Evolutionary conservation across 2,888 invertebrate species (phyloP), one percentile per base, ranked within the genome.

Genomic region (Theristus sp.): DNA sequence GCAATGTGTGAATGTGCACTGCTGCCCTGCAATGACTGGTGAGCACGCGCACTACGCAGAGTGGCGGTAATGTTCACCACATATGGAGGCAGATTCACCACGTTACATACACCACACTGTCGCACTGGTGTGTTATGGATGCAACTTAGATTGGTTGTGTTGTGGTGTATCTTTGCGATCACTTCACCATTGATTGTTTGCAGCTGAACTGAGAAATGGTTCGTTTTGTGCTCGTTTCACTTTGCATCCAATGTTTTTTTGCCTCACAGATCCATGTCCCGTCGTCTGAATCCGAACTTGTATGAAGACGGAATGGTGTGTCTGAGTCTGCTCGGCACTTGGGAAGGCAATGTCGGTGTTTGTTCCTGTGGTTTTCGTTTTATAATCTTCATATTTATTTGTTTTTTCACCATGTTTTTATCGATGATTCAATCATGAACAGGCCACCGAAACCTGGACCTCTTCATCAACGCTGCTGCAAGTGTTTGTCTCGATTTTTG

Each of bases 221-320:
- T n/a, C 49, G 13, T 49, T 49, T 49, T 10, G 6, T 24, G 13
- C 24, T 49, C 3, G n/a, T 49, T n/a, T n/a, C 6, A n/a, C n/a
- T n/a, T n/a, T n/a, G n/a, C 22, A 17, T 46, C 46, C 46, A 46
- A 22, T 22, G 22, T 46, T 46, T 22, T 17, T 22, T 10, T n/a
- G n/a, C n/a, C n/a, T n/a, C n/a, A n/a, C 46, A 61, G 56, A 30
- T 61, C 61, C 17, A 61, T 61, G 61, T 83, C 84, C 54, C 91
- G 91, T 76, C 78, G 89, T 53, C 82, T 94, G 62, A 94, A 94
- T 79, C 93, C 93, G 0, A 94, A 94, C 79, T 80, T 94, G 0
- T 94, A 94, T 72, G 91, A 91, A 72, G 90, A 91, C 73, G 93
- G 93, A 31, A 80, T 84, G 74, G 89, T 89, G 56, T 94, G 93